Base-by-base conservation (phyloP, 2,888 invertebrate genomes). In the Morpho deidamia region DNA sequence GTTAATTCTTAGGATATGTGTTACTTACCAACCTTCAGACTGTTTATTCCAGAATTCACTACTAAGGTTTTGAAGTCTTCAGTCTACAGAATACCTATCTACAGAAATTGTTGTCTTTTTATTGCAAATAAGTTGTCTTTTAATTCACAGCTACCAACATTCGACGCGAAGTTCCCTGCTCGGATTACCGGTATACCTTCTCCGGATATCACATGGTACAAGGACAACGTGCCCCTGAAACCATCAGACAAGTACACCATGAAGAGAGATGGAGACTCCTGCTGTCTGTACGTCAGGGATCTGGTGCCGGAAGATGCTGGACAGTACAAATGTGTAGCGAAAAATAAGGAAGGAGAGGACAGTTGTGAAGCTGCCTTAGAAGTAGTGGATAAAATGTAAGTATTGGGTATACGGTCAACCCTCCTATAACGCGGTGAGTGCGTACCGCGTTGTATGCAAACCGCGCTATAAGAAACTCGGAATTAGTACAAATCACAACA, bases 191-290 rank as follows among this genome's bases (percentile, higher is more conserved):
- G 97, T 8, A 91, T 96, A 4, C 97, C 97, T 0, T 90, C 92
- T 43, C 98, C 98, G 0, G 95, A 96, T 8, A 91, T 98, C 12
- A 88, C 92, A 0, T 99, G 98, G 98, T 95, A 93, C 83, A 95
- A 94, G 82, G 93, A 97, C 79, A 96, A 95, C 7, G 90, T 92
- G 53, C 93, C 93, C 0, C 91, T 98, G 11, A 79, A 83, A 0
- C 92, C 93, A 59, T 85, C 91, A 2, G 92, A 93, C 48, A 96
- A 96, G 75, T 96, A 95, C 76, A 92, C 92, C 60, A 90, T 96
- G 44, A 91, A 91, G 71, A 71, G 94, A 0, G 96, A 97, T 69
- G 96, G 96, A 0, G 96, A 96, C 72, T 91, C 93, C 10, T 94
- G 93, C 70, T 94, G 94, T 54, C 85, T 97, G 49, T 95, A 94